Conservation (phyloP, 2,888 invertebrate genomes). For the Toxonevra muliebris region DNA sequence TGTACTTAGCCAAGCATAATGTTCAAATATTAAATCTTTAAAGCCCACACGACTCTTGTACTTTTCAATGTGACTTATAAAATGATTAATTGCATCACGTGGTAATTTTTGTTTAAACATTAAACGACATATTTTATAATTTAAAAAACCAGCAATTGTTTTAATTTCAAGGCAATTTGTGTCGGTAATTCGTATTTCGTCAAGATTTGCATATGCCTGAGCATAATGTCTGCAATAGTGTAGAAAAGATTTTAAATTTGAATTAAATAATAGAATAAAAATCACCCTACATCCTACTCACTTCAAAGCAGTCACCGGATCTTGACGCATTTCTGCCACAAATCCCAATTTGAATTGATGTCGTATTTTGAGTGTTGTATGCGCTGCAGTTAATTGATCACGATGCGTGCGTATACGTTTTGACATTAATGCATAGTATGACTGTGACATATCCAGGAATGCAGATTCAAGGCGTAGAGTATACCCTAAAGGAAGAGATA, state of each 20-base stretch:
- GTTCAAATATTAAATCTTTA: slow-evolving; percentile 89
- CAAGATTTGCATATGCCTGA: slow-evolving; percentile 89
- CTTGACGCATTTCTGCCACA: slow-evolving; percentile 92
- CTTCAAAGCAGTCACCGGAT: slow-evolving; percentile 85
- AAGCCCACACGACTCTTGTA: slow-evolving; percentile 85
- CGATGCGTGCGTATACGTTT: slow-evolving; percentile 87
- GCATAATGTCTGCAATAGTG: slow-evolving; percentile 77
- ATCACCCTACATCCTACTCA: slow-evolving; percentile 52
- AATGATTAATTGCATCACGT: slow-evolving; percentile 94
- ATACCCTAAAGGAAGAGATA: slow-evolving; percentile 63
- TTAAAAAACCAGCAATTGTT: slow-evolving; percentile 93
- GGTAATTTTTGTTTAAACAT: slow-evolving; percentile 90
- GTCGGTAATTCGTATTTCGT: slow-evolving; percentile 89
- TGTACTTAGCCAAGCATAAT: slow-evolving; percentile 93
- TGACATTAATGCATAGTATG: slow-evolving; percentile 90
- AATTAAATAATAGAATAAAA: slow-evolving; percentile 8
- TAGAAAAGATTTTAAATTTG: slow-evolving; percentile 21
- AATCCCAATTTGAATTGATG: slow-evolving; percentile 98
- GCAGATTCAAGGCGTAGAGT: slow-evolving; percentile 87
- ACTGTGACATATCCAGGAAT: slow-evolving; percentile 91
- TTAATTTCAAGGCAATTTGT: slow-evolving; percentile 93
- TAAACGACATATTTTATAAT: slow-evolving; percentile 93
- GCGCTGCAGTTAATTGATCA: slow-evolving; percentile 89
- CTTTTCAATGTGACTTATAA: slow-evolving; percentile 89
- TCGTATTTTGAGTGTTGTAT: slow-evolving; percentile 90